These are phyloP conservation scores for Phymorhynchus buccinoides DNA, from an alignment of 1,140 invertebrate genomes.

Conservation along the genomic window DNA sequence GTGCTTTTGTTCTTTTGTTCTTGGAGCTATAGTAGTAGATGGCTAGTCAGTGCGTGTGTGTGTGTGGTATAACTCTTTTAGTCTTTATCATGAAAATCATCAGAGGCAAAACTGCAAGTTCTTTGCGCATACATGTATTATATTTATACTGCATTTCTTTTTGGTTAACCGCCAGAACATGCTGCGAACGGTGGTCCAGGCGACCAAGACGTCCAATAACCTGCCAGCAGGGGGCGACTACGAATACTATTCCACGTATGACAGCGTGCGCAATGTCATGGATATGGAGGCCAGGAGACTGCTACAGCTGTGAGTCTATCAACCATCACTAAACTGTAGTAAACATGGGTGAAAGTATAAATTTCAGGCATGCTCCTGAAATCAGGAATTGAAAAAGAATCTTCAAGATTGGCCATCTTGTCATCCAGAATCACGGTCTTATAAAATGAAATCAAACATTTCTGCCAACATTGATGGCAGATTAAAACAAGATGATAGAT, in stretches of 20 bases:
- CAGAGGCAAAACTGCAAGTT: neutral
- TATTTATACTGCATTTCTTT: neutral
- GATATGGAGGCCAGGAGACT: slow-evolving; percentile 77
- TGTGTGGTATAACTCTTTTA: neutral
- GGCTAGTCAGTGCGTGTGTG: neutral
- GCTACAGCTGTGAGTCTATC: slow-evolving; percentile 75
- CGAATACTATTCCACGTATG: slow-evolving; percentile 81
- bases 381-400: no score
- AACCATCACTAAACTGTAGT: no score
- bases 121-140: neutral
- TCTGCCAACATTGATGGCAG: no score
- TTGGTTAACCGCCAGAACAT: slow-evolving; percentile 63
- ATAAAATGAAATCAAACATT: no score
- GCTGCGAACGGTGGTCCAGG: slow-evolving; percentile 76
- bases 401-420: no score
- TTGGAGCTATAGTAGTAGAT: neutral
- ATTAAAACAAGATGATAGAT: neutral
- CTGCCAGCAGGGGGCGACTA: slow-evolving; percentile 80
- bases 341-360: neutral
- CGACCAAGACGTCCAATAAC: slow-evolving; percentile 80
- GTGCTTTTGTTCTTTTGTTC: neutral
- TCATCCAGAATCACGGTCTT: no score
- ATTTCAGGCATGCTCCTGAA: neutral
- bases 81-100: no score
- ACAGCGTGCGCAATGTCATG: slow-evolving; percentile 80